A percentile compares a stretch with the other conserved stretches of the same genome.
Conservation (phyloP, 2,888 invertebrate genomes). For the Noctua pronuba region DNA sequence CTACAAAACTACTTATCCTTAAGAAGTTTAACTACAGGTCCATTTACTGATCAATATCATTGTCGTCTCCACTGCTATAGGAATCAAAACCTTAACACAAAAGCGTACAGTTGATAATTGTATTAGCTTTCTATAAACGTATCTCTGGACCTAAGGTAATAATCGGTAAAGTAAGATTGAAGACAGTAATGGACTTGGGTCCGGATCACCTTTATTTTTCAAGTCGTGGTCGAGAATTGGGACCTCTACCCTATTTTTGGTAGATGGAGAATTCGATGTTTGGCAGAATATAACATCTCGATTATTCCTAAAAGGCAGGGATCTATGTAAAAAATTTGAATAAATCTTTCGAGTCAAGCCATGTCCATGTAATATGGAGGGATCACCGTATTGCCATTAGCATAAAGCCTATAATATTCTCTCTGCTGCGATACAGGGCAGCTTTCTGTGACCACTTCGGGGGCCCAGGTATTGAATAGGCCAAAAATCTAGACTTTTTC, state of each 20-base stretch:
- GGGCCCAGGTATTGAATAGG: no score
- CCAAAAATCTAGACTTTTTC: no score
- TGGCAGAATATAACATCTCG: not conserved
- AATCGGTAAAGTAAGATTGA: constrained; percentile 46
- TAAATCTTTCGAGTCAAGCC: not conserved
- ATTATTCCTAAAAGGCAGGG: no score
- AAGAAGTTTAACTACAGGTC: constrained; percentile 45
- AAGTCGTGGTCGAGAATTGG: constrained; percentile 12
- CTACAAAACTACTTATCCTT: constrained; percentile 27
- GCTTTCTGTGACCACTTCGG: no score
- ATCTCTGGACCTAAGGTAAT: constrained; percentile 39
- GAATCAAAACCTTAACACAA: constrained; percentile 19
- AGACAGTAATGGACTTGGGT: constrained; percentile 39
- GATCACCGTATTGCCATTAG: not conserved
- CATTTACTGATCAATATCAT: constrained; percentile 62
- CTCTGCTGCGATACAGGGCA: not conserved
- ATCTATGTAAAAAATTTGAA: not conserved
- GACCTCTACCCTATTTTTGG: not conserved
- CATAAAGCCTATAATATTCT: not conserved
- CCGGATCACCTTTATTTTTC: constrained; percentile 32
- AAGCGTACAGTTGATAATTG: constrained; percentile 15
- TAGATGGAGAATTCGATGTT: not conserved
- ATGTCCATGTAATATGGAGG: no score
- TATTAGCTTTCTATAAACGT: not conserved
- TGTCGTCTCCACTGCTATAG: not conserved